Conservation (phyloP, 2,888 invertebrate species). For the Smittia sp. region DNA sequence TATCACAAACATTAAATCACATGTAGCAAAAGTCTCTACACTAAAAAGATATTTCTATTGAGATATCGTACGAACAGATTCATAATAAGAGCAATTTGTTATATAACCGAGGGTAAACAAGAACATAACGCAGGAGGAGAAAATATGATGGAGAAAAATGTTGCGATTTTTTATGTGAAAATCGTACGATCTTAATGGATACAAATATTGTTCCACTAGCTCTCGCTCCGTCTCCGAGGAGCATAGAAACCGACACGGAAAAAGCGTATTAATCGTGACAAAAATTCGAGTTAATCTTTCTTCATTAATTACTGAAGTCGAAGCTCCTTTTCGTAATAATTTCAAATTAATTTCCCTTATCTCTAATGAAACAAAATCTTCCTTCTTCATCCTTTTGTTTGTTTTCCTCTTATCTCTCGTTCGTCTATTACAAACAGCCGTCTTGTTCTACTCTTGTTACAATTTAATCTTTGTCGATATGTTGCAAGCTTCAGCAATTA, state of each 20-base stretch:
- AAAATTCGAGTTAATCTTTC: constrained; percentile 8
- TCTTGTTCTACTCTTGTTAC: not conserved
- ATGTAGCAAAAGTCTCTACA: not conserved
- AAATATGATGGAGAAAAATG: constrained; percentile 6
- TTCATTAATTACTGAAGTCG: constrained; percentile 10
- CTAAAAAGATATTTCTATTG: constrained; percentile 28
- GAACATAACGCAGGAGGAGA: not conserved
- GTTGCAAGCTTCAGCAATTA: too few relatives aligned
- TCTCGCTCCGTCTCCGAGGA: not conserved
- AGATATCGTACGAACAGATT: constrained; percentile 25
- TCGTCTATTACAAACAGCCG: too few relatives aligned
- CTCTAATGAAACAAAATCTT: too few relatives aligned
- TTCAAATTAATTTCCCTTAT: not conserved
- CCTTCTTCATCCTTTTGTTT: too few relatives aligned
- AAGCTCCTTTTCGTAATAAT: not conserved
- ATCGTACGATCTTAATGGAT: constrained; percentile 22
- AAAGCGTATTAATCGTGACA: not conserved
- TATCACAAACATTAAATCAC: constrained; percentile 37
- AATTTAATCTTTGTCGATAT: not conserved
- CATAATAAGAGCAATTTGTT: constrained; percentile 39
- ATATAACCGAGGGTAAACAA: constrained; percentile 22
- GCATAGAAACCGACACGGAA: not conserved
- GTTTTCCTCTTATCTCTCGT: too few relatives aligned
- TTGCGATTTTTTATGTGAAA: not conserved
- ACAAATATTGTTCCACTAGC: not conserved